Percentiles rank a stretch among this genome's conserved stretches.
phyloP scores from a whole-genome alignment of 2,113 vertebrate species.

The Eurypyga helias region DNA sequence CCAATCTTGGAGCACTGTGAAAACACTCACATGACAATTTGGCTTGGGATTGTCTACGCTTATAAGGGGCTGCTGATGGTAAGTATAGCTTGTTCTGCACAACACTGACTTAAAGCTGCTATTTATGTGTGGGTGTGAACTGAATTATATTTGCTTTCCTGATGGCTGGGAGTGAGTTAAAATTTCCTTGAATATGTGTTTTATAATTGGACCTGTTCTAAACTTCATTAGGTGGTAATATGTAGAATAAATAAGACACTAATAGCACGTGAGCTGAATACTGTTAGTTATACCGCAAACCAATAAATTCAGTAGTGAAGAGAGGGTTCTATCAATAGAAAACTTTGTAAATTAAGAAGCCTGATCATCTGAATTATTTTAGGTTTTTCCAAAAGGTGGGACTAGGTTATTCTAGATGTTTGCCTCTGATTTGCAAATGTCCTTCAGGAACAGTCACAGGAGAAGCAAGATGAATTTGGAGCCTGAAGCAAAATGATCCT shows the following conservation, averaged over 20 bases:
- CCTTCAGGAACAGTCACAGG: background rate
- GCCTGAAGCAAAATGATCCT: background rate
- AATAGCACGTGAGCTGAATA: background rate
- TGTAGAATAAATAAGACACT: background rate
- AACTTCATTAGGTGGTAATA: background rate
- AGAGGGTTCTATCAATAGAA: background rate
- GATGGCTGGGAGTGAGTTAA: background rate
- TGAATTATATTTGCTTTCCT: background rate
- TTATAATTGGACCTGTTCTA: background rate
- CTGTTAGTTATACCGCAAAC: background rate
- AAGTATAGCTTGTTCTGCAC: slow-evolving; percentile 60
- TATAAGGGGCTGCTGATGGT: slow-evolving; percentile 99
- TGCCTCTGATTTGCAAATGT: background rate
- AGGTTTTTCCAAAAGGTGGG: background rate
- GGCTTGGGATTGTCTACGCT: slow-evolving; percentile 98
- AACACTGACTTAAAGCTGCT: background rate
- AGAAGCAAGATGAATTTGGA: background rate
- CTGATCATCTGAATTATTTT: background rate
- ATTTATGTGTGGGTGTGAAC: background rate
- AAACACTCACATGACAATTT: slow-evolving; percentile 99
- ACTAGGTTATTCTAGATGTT: background rate
- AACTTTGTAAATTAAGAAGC: background rate
- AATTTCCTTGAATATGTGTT: background rate
- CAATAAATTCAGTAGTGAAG: background rate
- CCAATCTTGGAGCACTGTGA: slow-evolving; percentile 99